Evolutionary conservation across 2,113 vertebrate species (phyloP), one percentile per base, ranked within the genome.

Genomic region (Sinocyclocheilus anophthalmus): DNA sequence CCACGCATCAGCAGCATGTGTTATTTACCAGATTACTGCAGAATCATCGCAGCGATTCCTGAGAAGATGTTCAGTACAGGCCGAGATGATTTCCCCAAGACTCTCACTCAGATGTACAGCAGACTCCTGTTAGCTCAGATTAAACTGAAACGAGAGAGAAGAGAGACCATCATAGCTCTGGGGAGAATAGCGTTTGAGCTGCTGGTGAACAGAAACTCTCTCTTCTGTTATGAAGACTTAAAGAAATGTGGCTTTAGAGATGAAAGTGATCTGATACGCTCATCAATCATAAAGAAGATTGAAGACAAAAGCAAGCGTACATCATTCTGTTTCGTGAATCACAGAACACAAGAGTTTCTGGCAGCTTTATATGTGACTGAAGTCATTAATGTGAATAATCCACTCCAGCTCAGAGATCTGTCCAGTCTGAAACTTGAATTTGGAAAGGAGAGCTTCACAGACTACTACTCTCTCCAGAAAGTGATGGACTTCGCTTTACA

Each of bases 401-500:
- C 7, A 1, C 7, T 37, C 16, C 14, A 37, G 3, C 30, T 33
- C 65, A 18, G 7, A 4, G 65, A 69, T 37, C 65, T 75, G 39
- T 75, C 11, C 39, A 7, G 8, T n/a, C 39, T 75, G 0, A 24
- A 14, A 0, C 42, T 48, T 45, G 20, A 73, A 0, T 3, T 2
- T 1, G 72, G 39, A 75, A 2, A 24, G 0, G 0, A 0, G 20
- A 12, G 39, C 39, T n/a, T 75, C 10, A 24, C 70, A 24, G 0
- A 13, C 1, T 22, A 22, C 1, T 0, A 12, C 0, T 4, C 0
- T 12, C 37, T 42, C 20, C 3, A 12, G 37, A 12, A n/a, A 2
- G 39, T 48, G 22, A 7, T 75, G 5, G 2, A 45, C 11, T 48
- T 0, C 1, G 0, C 72, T 75, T 8, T 14, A 48, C 0, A 48